Conservation (phyloP, 2,888 invertebrate genomes). For the Tethea ocularis region DNA sequence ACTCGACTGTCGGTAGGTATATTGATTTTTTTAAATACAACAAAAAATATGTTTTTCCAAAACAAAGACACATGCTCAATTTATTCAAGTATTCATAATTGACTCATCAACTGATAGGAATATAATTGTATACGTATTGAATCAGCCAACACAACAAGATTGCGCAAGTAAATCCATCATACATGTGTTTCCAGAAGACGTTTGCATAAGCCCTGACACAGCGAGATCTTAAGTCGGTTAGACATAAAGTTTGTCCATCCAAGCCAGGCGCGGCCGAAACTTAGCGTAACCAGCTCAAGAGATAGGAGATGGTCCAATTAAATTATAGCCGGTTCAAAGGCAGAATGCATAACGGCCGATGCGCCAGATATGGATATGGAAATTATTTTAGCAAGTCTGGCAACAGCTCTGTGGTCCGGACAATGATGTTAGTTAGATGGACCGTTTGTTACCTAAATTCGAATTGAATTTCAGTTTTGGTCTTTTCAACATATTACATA, state of each 20-base stretch:
- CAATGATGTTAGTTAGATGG: conserved; percentile 38
- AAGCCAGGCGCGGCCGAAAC: conserved; percentile 52
- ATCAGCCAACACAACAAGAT: conserved; percentile 4
- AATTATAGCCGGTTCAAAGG: conserved; percentile 78
- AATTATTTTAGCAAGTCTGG: conserved; percentile 60
- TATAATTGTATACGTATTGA: not conserved
- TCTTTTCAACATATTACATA: too few relatives aligned
- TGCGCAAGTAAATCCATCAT: not conserved
- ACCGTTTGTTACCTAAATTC: not conserved
- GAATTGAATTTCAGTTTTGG: not conserved
- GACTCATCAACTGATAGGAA: too few relatives aligned
- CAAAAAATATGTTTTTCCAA: too few relatives aligned
- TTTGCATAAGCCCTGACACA: conserved; percentile 8
- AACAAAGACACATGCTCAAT: too few relatives aligned
- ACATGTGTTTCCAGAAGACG: not conserved
- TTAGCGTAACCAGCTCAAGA: conserved; percentile 41
- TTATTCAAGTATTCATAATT: too few relatives aligned
- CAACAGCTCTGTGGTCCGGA: conserved; percentile 24
- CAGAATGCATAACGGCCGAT: conserved; percentile 66
- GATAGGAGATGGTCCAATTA: conserved; percentile 68
- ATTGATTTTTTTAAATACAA: too few relatives aligned
- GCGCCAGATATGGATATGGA: conserved; percentile 54
- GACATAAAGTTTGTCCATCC: conserved; percentile 63
- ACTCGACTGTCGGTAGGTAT: too few relatives aligned
- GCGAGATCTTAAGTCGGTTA: conserved; percentile 51